These are phyloP conservation scores for Brachyptera risi DNA, from an alignment of 2,888 invertebrate genomes.

Conservation along the genomic window DNA sequence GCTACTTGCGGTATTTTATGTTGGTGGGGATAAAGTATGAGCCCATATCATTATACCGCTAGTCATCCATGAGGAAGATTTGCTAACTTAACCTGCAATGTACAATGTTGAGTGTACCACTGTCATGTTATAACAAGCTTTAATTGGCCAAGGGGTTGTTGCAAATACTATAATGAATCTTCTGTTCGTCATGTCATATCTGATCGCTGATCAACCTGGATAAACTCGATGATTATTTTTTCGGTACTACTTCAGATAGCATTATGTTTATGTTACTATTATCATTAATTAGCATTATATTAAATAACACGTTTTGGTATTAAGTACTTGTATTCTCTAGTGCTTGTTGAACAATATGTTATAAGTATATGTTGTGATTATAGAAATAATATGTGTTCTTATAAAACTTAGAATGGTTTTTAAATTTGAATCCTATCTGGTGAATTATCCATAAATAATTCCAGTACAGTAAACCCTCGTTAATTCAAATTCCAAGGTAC, in stretches of 20 bases:
- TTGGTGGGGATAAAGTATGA: too few relatives aligned
- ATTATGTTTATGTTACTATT: background rate
- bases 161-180: background rate
- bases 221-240: background rate
- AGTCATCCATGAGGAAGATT: too few relatives aligned
- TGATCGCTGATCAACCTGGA: background rate
- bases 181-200: background rate
- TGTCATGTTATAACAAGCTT: too few relatives aligned
- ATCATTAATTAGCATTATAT: constrained; percentile 4
- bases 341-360: constrained; percentile 35
- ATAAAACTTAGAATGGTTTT: constrained; percentile 28
- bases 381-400: constrained; percentile 35
- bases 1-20: too few relatives aligned
- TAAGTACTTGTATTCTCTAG: constrained; percentile 34
- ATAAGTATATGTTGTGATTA: constrained; percentile 35
- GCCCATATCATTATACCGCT: too few relatives aligned
- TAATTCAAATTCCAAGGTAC: too few relatives aligned
- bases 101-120: too few relatives aligned
- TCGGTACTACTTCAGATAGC: background rate
- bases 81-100: too few relatives aligned
- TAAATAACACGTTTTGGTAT: constrained; percentile 6
- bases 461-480: too few relatives aligned
- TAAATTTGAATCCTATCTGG: background rate
- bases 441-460: too few relatives aligned
- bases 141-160: background rate